Conservation (phyloP, 2,797 vertebrate genomes). For the Lacerta viridis region DNA sequence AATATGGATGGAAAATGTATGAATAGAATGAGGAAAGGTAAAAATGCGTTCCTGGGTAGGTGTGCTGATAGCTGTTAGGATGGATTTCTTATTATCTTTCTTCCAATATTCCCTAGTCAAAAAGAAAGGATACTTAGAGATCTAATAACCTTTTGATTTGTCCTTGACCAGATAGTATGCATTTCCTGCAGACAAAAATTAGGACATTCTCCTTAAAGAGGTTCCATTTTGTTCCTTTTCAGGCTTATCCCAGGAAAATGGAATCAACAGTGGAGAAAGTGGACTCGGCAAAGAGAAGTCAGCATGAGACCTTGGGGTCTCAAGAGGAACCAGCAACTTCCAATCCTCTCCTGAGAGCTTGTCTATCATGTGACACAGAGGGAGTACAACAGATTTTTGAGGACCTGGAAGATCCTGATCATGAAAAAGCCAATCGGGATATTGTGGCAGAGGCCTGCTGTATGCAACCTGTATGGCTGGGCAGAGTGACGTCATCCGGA, state of each 20-base stretch:
- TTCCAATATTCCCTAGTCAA: neutral
- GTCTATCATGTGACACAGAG: constrained; percentile 75
- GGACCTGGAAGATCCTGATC: constrained; percentile 62
- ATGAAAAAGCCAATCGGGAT: constrained; percentile 71
- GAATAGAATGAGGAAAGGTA: neutral
- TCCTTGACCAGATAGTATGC: neutral
- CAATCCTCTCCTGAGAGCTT: constrained; percentile 72
- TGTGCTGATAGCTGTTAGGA: neutral
- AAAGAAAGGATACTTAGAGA: neutral
- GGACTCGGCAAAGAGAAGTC: neutral
- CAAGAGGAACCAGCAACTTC: neutral
- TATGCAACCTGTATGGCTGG: constrained; percentile 80
- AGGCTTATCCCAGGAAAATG: constrained; percentile 44
- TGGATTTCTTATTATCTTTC: neutral
- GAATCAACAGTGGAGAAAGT: constrained; percentile 34
- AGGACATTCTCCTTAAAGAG: neutral
- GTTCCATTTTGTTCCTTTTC: constrained; percentile 1
- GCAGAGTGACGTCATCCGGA: constrained; percentile 73
- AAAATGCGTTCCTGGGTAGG: neutral
- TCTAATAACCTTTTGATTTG: neutral
- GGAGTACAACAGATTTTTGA: constrained; percentile 72
- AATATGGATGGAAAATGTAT: neutral
- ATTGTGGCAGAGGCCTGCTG: constrained; percentile 80
- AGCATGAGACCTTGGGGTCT: neutral
- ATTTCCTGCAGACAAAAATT: neutral